Conservation (phyloP, 2,888 invertebrate species). For the Sinhomidia bicolor region DNA sequence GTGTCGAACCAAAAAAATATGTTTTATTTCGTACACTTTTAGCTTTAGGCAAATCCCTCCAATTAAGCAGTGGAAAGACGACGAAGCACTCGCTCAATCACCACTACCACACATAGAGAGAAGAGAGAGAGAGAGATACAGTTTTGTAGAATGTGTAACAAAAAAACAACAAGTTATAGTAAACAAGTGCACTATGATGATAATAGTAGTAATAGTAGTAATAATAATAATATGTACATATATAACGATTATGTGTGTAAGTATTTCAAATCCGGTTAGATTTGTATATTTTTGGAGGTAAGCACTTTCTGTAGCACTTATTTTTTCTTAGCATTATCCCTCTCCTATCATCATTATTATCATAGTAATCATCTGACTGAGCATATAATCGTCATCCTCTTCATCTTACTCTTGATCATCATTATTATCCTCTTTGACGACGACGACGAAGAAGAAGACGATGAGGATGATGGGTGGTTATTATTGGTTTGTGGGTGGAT, state of each 20-base stretch:
- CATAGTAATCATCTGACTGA: no score
- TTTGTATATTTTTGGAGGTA: constrained; percentile 21
- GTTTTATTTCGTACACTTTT: background rate
- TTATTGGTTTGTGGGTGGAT: constrained; percentile 65
- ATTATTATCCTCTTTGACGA: constrained; percentile 21
- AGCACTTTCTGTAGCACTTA: constrained; percentile 23
- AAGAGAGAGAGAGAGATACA: background rate
- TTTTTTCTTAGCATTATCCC: background rate
- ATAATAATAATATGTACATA: background rate
- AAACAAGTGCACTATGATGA: background rate
- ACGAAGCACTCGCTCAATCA: no score
- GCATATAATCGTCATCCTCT: constrained; percentile 15
- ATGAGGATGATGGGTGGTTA: constrained; percentile 60
- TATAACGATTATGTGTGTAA: background rate
- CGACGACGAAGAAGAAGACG: no score
- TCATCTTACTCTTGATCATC: constrained; percentile 40
- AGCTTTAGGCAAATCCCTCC: constrained; percentile 54
- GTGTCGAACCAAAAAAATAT: background rate
- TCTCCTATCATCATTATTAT: background rate
- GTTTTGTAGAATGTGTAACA: background rate
- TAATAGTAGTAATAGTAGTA: background rate
- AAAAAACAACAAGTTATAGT: no score
- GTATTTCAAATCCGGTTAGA: constrained; percentile 65
- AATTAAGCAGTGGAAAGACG: constrained; percentile 57
- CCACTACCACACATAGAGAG: background rate